Base-by-base conservation (phyloP, 2,797 vertebrate genomes). In the Clarias platycephalus region DNA sequence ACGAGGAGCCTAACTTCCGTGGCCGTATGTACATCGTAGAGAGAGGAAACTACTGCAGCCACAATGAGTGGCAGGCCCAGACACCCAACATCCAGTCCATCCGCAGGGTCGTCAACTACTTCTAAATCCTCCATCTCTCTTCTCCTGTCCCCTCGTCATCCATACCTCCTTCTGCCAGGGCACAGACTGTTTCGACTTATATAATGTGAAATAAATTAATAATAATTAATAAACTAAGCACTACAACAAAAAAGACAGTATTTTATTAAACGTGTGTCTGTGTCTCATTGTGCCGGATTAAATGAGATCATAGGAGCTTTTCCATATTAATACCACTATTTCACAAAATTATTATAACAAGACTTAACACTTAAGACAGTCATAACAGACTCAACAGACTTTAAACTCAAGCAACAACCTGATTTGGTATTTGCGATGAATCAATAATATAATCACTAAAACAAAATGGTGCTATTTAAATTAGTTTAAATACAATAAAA, bases 1-100 rank as follows among this genome's bases (percentile, higher is more conserved):
- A 98, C 0, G 96, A 98, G 91, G 97, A 98, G 93, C 97, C 97
- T 13, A 97, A 96, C 93, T 98, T 97, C 93, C 95, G 94, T 0
- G 96, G 97, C 5, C 96, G 95, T 62, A 97, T 97, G 97, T 98
- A 96, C 83, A 93, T 98, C 64, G 95, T 98, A 90, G 97, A 98
- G 91, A 93, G 96, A 4, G 97, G 97, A 0, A 91, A 96, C 89
- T 98, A 96, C 93, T 92, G 93, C 92, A 95, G 90, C 92, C 96
- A 95, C 85, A 94, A 91, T 0, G 94, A 94, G 72, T 98, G 96
- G 97, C 97, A 96, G 92, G 96, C 95, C 0, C 95, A 95, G 92
- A 97, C 94, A 0, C 93, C 96, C 10, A 95, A 94, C 26, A 92
- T 97, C 93, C 97, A 97, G 93, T 98, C 97, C 89, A 93, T 98